Conservation (phyloP, 2,888 invertebrate species). For the Chamaedrilus cognettii region DNA sequence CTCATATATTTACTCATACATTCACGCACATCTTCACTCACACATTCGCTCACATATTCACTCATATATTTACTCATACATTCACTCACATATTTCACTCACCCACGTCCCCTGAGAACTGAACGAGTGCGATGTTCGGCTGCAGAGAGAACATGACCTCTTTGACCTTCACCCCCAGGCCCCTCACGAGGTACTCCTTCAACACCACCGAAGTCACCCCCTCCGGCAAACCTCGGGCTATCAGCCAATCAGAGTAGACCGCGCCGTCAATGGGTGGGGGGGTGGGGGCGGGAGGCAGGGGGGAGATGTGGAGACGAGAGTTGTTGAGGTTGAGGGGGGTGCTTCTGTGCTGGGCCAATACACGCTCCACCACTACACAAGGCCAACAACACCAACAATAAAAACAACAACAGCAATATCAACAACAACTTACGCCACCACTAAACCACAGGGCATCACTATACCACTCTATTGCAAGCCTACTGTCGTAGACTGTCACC, state of each 20-base stretch:
- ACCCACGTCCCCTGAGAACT: constrained; percentile 11
- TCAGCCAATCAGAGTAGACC: constrained; percentile 1
- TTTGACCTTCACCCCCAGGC: not conserved
- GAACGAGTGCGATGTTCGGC: constrained; percentile 9
- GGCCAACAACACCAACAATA: too few relatives aligned
- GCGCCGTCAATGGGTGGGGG: constrained; percentile 5
- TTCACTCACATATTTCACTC: too few relatives aligned
- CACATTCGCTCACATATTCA: too few relatives aligned
- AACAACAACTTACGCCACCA: too few relatives aligned
- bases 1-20: too few relatives aligned
- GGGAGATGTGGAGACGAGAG: constrained; percentile 2
- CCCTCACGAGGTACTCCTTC: not conserved
- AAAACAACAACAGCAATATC: too few relatives aligned
- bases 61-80: too few relatives aligned
- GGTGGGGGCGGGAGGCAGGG: constrained; percentile 5
- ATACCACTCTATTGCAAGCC: too few relatives aligned
- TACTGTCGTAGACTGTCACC: too few relatives aligned
- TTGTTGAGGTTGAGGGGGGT: not conserved
- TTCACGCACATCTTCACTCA: too few relatives aligned
- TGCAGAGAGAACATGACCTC: constrained; percentile 12
- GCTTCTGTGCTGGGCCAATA: constrained; percentile 6
- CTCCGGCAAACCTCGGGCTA: constrained; percentile 2
- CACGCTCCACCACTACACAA: constrained; percentile 9
- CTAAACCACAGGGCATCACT: too few relatives aligned
- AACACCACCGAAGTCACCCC: constrained; percentile 3